These are phyloP conservation scores for Arothron firmamentum DNA, from an alignment of 2,113 vertebrate genomes.

Conservation along the genomic window DNA sequence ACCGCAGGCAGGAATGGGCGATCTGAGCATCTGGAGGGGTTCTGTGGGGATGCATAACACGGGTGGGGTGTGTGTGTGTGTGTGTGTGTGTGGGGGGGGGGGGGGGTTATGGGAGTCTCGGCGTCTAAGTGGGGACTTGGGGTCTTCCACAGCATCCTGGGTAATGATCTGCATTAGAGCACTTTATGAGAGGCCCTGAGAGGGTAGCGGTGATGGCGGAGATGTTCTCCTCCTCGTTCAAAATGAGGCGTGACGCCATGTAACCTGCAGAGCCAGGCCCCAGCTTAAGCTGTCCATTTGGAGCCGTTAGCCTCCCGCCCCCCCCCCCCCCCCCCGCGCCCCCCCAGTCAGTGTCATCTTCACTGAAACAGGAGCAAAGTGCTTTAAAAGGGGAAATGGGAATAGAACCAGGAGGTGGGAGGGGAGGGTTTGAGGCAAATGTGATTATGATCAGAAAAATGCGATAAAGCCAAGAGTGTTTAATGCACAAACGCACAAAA, in stretches of 20 bases:
- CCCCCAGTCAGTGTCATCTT: conserved; percentile 69
- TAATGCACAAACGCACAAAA: conserved; percentile 82
- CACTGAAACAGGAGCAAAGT: conserved; percentile 74
- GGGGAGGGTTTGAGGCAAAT: conserved; percentile 63
- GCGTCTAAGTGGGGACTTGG: conserved; percentile 61
- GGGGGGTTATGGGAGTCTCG: conserved; percentile 50
- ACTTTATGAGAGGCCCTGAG: conserved; percentile 68
- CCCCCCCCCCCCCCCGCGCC: neutral
- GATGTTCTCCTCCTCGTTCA: conserved; percentile 47
- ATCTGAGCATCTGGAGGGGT: conserved; percentile 62
- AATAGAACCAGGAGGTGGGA: conserved; percentile 58
- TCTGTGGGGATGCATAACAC: conserved; percentile 65
- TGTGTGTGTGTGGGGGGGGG: too few relatives aligned
- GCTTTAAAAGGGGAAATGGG: conserved; percentile 75
- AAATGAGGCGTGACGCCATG: conserved; percentile 61
- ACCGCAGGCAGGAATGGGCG: conserved; percentile 61
- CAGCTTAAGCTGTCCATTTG: conserved; percentile 51
- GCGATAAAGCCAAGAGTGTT: conserved; percentile 72
- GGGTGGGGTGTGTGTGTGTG: too few relatives aligned
- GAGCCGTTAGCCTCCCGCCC: conserved; percentile 21
- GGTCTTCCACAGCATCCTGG: conserved; percentile 67
- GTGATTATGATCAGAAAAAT: conserved; percentile 76
- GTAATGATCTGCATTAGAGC: conserved; percentile 72
- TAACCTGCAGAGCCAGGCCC: conserved; percentile 47
- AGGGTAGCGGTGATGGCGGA: conserved; percentile 34